Conservation (phyloP, 2,888 invertebrate genomes). For the Cheilosia soror region DNA sequence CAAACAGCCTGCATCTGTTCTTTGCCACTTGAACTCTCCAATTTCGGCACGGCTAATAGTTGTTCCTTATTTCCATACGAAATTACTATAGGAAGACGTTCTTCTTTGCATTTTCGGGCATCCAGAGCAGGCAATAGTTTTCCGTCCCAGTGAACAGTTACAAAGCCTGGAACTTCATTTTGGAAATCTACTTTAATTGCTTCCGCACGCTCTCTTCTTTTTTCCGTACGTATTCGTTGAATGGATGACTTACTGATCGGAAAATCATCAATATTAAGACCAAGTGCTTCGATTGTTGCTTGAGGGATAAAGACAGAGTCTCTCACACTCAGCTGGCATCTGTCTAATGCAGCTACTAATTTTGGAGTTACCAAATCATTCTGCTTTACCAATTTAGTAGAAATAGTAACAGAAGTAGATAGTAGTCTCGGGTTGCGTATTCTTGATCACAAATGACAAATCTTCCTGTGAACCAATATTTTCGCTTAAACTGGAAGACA, state of each 20-base stretch:
- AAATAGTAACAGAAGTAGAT: too few relatives aligned
- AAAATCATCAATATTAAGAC: slow-evolving; percentile 76
- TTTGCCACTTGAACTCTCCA: slow-evolving; percentile 76
- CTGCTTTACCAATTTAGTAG: too few relatives aligned
- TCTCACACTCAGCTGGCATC: slow-evolving; percentile 73
- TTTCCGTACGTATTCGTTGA: slow-evolving; percentile 76
- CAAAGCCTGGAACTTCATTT: slow-evolving; percentile 78
- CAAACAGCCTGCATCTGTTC: slow-evolving; percentile 76
- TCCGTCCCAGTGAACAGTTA: slow-evolving; percentile 78
- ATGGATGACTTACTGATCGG: slow-evolving; percentile 78
- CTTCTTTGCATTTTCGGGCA: slow-evolving; percentile 67
- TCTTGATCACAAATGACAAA: too few relatives aligned
- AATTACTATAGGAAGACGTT: slow-evolving; percentile 81
- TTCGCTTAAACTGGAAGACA: too few relatives aligned
- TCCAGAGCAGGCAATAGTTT: slow-evolving; percentile 78
- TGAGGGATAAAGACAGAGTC: slow-evolving; percentile 77
- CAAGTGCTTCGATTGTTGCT: slow-evolving; percentile 76
- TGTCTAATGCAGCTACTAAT: slow-evolving; percentile 67
- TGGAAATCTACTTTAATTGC: slow-evolving; percentile 79
- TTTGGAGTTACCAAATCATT: too few relatives aligned
- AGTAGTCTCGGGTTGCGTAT: too few relatives aligned
- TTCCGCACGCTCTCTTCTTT: slow-evolving; percentile 69
- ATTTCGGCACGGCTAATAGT: slow-evolving; percentile 77
- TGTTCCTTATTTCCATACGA: slow-evolving; percentile 72
- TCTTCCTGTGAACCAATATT: too few relatives aligned